phyloP scores from a whole-genome alignment of 2,797 vertebrate species.

The Pipistrellus nathusii region DNA sequence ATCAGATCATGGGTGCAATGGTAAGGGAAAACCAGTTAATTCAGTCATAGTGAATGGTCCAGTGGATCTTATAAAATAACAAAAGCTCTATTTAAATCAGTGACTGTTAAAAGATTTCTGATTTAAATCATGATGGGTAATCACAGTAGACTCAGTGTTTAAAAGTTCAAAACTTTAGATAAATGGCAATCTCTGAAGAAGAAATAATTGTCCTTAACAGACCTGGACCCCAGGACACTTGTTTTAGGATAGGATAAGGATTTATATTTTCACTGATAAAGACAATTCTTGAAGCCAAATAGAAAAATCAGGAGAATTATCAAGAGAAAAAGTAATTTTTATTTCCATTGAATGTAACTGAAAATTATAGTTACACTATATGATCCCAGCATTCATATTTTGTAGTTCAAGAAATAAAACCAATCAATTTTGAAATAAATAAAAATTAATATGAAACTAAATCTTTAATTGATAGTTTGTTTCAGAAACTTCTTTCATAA shows the following conservation, averaged over 20 bases:
- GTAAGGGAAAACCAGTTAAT: not conserved
- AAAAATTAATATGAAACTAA: not conserved
- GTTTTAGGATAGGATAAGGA: not conserved
- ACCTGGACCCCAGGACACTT: not conserved
- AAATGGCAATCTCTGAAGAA: conserved; percentile 47
- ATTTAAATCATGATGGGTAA: conserved; percentile 61
- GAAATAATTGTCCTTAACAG: conserved; percentile 18
- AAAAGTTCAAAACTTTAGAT: conserved; percentile 66
- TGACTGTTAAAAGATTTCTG: conserved; percentile 67
- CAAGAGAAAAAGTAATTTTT: conserved; percentile 1
- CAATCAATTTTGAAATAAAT: not conserved
- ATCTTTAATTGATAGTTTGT: not conserved
- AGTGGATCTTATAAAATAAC: conserved; percentile 63
- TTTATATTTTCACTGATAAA: not conserved
- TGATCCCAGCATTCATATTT: not conserved
- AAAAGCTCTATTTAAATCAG: conserved; percentile 75
- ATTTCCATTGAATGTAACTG: not conserved
- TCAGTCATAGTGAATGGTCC: conserved; percentile 44
- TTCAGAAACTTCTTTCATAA: conserved; percentile 21
- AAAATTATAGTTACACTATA: conserved; percentile 39
- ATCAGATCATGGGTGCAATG: not conserved
- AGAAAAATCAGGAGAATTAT: not conserved
- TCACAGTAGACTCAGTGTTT: conserved; percentile 48
- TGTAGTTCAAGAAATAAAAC: not conserved
- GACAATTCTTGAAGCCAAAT: not conserved